Evolutionary conservation across 2,888 invertebrate species (phyloP).

Genomic region (Brenthis hecate): DNA sequence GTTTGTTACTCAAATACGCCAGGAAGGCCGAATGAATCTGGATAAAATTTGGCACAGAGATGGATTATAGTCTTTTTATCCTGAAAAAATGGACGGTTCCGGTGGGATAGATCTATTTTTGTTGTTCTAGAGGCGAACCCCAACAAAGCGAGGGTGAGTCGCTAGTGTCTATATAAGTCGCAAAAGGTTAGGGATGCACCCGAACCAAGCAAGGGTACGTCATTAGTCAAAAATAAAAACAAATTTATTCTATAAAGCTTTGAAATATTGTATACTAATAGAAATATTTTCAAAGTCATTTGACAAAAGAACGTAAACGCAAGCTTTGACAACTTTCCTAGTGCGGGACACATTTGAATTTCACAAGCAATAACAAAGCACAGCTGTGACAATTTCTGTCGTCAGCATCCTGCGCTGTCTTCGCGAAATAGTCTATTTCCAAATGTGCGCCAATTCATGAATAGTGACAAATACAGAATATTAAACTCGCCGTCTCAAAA

Average conservation of each 20-base stretch:
- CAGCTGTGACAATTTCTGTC: slow-evolving; percentile 40
- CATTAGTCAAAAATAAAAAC: no score
- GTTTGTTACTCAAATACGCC: no score
- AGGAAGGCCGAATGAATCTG: no score
- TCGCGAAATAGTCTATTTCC: slow-evolving; percentile 30
- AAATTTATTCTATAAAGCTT: not conserved
- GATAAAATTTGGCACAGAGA: no score
- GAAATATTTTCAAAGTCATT: slow-evolving; percentile 11
- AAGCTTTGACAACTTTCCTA: slow-evolving; percentile 33
- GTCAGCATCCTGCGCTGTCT: slow-evolving; percentile 33
- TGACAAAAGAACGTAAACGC: slow-evolving; percentile 14
- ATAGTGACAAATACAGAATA: slow-evolving; percentile 36
- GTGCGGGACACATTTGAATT: slow-evolving; percentile 33
- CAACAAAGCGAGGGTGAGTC: no score
- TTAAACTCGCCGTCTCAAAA: slow-evolving; percentile 35
- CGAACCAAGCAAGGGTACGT: no score
- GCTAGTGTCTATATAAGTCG: no score
- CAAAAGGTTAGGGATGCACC: no score
- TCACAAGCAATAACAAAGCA: slow-evolving; percentile 35
- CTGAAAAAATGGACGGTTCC: no score
- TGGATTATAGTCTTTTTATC: no score
- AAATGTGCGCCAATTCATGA: slow-evolving; percentile 29
- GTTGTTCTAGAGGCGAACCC: no score
- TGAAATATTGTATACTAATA: not conserved
- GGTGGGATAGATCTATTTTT: no score